Evolutionary conservation across 2,113 vertebrate genomes (phyloP).

Genomic region (Calcarius ornatus): DNA sequence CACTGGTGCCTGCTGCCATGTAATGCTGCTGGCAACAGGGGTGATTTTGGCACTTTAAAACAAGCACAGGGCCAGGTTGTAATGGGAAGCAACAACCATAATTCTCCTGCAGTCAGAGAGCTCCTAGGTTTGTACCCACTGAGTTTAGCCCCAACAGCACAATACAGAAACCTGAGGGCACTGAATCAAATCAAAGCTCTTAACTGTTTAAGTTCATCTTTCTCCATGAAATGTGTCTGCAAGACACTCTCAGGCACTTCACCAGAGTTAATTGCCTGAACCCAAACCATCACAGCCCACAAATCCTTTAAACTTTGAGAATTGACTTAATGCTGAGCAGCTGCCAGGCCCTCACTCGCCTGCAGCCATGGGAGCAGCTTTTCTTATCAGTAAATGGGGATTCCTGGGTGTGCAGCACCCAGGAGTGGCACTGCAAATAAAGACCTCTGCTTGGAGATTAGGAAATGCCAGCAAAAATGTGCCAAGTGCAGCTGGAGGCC

Average conservation of each 20-base stretch:
- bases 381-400: background rate
- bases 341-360: background rate
- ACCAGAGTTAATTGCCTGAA: background rate
- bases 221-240: background rate
- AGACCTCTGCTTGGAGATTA: background rate
- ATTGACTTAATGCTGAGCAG: background rate
- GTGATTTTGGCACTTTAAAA: background rate
- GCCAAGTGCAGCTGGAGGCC: background rate
- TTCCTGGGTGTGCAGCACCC: background rate
- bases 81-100: background rate
- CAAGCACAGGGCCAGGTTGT: background rate
- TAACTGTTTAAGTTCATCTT: background rate
- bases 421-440: background rate
- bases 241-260: background rate
- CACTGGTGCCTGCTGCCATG: background rate
- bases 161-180: background rate
- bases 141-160: background rate
- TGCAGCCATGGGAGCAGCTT: background rate
- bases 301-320: constrained; percentile 22
- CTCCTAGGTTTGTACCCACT: background rate
- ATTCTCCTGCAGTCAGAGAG: background rate
- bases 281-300: constrained; percentile 32
- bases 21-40: background rate
- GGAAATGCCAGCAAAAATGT: background rate
- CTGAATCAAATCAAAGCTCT: background rate